Evolutionary conservation across 2,113 vertebrate genomes (phyloP).

Genomic region (Tetrax tetrax): DNA sequence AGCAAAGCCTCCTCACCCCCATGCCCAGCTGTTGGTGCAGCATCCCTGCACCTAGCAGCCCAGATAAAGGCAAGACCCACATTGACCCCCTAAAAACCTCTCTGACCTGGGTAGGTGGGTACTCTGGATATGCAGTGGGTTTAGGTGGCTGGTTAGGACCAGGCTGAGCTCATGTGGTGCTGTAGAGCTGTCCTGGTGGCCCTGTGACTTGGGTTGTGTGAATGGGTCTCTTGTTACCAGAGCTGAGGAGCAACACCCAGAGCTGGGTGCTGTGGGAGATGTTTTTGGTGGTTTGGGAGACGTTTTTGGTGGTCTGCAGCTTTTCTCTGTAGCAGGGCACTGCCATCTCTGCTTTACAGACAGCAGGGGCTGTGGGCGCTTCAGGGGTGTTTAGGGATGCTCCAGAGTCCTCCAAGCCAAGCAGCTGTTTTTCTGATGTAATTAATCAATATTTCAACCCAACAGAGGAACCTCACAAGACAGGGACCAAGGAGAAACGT

Average conservation of each 20-base stretch:
- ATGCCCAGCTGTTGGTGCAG: background rate
- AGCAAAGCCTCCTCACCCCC: background rate
- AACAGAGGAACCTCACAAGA: constrained; percentile 73
- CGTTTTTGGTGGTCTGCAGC: background rate
- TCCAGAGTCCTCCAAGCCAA: background rate
- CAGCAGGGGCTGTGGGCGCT: background rate
- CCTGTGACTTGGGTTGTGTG: background rate
- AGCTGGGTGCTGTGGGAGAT: background rate
- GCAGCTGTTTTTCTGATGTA: background rate
- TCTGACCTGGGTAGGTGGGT: background rate
- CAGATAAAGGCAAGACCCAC: background rate
- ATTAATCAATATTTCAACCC: constrained; percentile 11
- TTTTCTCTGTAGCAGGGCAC: background rate
- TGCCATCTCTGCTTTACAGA: background rate
- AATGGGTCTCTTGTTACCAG: background rate
- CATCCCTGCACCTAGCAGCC: background rate
- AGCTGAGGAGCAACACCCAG: background rate
- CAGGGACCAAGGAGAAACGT: constrained; percentile 86
- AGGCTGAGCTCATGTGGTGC: background rate
- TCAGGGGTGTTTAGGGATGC: background rate
- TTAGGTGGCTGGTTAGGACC: background rate
- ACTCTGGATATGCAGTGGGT: background rate
- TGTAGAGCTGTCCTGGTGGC: background rate
- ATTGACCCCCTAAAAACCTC: background rate
- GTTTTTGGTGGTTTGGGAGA: background rate